phyloP scores from a whole-genome alignment of 2,888 invertebrate genomes.

The Drosophila paranaensis region DNA sequence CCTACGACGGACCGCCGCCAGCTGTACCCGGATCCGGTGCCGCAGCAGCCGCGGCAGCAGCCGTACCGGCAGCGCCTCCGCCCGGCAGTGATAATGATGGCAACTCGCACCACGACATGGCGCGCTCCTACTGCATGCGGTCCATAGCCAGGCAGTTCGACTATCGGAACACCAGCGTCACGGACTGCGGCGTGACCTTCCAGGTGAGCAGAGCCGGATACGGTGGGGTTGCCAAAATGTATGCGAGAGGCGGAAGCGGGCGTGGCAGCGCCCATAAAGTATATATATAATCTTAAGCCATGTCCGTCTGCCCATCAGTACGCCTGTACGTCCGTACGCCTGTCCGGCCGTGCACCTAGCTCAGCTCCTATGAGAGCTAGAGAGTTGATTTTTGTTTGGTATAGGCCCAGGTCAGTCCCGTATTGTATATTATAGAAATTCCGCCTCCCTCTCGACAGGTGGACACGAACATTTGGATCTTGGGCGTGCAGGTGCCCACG shows the following conservation, averaged over 20 bases:
- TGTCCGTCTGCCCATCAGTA: too few relatives aligned
- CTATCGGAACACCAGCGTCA: conserved; percentile 90
- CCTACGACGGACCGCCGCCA: conserved; percentile 49
- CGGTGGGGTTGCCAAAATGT: too few relatives aligned
- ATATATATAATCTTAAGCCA: too few relatives aligned
- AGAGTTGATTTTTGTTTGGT: too few relatives aligned
- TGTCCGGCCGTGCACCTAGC: too few relatives aligned
- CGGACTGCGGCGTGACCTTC: conserved; percentile 92
- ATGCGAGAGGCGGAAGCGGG: too few relatives aligned
- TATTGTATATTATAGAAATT: too few relatives aligned
- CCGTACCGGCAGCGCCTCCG: neutral
- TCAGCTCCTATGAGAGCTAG: too few relatives aligned
- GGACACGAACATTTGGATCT: conserved; percentile 90
- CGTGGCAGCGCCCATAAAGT: too few relatives aligned
- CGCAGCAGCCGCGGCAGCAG: conserved; percentile 28
- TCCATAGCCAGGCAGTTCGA: conserved; percentile 89
- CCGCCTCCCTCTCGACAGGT: conserved; percentile 84
- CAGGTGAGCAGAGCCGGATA: conserved; percentile 66
- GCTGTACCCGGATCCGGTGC: neutral
- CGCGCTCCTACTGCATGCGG: conserved; percentile 89
- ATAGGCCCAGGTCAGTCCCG: too few relatives aligned
- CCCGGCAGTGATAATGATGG: conserved; percentile 36
- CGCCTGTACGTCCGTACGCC: too few relatives aligned
- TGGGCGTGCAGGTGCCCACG: conserved; percentile 90
- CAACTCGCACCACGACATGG: conserved; percentile 84